These are phyloP conservation scores for Gallinago undulata DNA, from an alignment of 2,113 vertebrate genomes.

Conservation along the genomic window DNA sequence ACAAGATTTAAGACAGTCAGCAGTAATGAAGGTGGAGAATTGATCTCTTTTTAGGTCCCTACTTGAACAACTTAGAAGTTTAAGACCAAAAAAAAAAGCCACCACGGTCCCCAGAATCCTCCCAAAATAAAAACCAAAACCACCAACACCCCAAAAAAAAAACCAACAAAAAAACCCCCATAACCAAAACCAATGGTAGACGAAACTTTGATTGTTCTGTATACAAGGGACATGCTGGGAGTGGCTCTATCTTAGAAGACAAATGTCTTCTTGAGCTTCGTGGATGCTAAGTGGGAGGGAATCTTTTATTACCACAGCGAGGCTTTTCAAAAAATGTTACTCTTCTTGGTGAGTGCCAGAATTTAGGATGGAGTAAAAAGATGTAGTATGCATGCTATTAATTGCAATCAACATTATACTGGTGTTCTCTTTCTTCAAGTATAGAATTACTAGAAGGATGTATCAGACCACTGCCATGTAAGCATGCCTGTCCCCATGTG, in stretches of 20 bases:
- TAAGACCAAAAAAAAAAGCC: background rate
- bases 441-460: background rate
- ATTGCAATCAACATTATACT: background rate
- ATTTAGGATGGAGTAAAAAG: background rate
- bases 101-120: rapidly evolving
- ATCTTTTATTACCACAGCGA: background rate
- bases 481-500: background rate
- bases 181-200: background rate
- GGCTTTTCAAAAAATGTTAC: background rate
- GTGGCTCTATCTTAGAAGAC: background rate
- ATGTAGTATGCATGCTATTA: background rate
- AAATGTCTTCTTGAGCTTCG: background rate
- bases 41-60: background rate
- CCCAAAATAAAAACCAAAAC: background rate
- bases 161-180: too few species aligned
- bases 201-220: background rate
- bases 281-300: background rate
- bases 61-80: background rate
- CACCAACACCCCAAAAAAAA: background rate
- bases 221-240: background rate
- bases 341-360: background rate
- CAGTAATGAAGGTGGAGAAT: background rate
- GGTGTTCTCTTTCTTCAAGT: background rate
- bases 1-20: background rate
- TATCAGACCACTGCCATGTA: background rate